Conservation (phyloP, 2,113 vertebrate genomes). For the Oceanites oceanicus region DNA sequence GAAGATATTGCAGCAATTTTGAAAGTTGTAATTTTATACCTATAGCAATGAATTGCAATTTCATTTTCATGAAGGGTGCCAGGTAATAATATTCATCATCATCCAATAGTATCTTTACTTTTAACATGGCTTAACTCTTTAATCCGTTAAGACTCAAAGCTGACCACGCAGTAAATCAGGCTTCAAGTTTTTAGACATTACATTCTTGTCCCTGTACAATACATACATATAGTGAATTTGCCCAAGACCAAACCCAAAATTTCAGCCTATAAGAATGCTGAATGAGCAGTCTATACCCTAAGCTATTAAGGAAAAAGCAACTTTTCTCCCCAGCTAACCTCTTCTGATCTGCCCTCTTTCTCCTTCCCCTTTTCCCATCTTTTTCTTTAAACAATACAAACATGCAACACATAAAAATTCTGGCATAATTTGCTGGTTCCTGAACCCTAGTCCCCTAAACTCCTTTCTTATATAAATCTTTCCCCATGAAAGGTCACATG, state of each 20-base stretch:
- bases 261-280: neutral
- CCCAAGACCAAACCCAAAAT: neutral
- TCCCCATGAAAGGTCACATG: slow-evolving; percentile 65
- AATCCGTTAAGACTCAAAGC: neutral
- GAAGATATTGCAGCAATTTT: neutral
- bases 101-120: neutral
- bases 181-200: neutral
- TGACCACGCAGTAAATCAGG: neutral
- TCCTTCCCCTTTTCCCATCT: neutral
- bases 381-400: slow-evolving; percentile 31
- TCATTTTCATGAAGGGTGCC: neutral
- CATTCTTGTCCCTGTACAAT: neutral
- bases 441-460: slow-evolving; percentile 59
- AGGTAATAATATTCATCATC: neutral
- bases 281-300: neutral
- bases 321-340: neutral
- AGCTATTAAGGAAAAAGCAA: neutral
- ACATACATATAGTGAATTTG: neutral
- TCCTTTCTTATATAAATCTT: slow-evolving; percentile 68
- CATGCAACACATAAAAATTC: slow-evolving; percentile 45
- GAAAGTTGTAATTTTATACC: neutral
- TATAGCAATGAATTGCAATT: neutral
- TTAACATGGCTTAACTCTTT: neutral
- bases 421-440: slow-evolving; percentile 46
- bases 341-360: neutral